Percentiles rank a stretch among this genome's conserved stretches.
phyloP scores from a whole-genome alignment of 2,797 vertebrate species.

The Syndactyla subalaris region DNA sequence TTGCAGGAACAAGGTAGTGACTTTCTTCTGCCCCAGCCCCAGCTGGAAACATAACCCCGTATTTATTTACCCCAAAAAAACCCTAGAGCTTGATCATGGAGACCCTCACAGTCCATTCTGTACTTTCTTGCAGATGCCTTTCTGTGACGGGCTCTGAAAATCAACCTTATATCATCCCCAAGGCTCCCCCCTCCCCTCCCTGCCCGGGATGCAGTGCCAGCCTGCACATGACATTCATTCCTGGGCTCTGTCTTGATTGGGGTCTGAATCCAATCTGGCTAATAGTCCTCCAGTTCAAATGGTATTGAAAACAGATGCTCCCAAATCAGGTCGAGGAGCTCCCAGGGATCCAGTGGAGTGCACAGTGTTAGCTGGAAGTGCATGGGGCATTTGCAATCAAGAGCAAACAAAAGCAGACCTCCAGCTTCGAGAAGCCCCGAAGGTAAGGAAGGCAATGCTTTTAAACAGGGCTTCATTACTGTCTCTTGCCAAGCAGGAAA shows the following conservation, averaged over 20 bases:
- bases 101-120: slow-evolving; percentile 16
- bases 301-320: slow-evolving; percentile 77
- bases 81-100: slow-evolving; percentile 41
- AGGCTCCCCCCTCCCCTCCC: background rate
- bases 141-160: background rate
- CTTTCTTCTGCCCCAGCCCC: background rate
- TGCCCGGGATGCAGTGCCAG: slow-evolving; percentile 37
- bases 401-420: slow-evolving; percentile 59
- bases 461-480: background rate
- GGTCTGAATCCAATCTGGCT: slow-evolving; percentile 72
- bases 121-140: slow-evolving; percentile 38
- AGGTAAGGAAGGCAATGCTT: slow-evolving; percentile 33
- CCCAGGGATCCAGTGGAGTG: slow-evolving; percentile 15
- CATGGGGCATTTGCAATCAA: slow-evolving; percentile 62
- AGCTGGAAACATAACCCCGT: background rate
- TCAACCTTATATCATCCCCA: slow-evolving; percentile 24
- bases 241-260: slow-evolving; percentile 66
- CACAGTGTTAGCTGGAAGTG: slow-evolving; percentile 29
- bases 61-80: background rate
- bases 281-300: slow-evolving; percentile 63
- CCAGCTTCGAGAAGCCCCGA: slow-evolving; percentile 57
- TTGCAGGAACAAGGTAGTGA: background rate
- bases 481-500: slow-evolving; percentile 16
- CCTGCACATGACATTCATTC: slow-evolving; percentile 69
- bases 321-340: slow-evolving; percentile 60